Evolutionary conservation across 2,888 invertebrate genomes (phyloP).

Genomic region (Pyralis farinalis): DNA sequence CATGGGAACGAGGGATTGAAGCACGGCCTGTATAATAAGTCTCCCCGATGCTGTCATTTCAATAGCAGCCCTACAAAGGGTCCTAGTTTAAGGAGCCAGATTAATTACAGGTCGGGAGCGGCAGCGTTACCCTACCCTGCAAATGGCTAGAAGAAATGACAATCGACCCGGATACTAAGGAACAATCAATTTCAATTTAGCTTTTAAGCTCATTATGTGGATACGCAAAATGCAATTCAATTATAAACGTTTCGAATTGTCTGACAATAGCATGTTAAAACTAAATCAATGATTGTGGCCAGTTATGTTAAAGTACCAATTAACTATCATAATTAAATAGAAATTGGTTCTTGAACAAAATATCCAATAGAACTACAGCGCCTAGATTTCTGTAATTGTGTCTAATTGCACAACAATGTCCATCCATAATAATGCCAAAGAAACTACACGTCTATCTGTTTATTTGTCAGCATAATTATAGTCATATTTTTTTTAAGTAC

Average conservation of each 20-base stretch:
- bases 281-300: neutral
- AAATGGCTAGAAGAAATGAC: slow-evolving; percentile 26
- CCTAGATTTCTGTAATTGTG: too few species aligned
- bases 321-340: neutral
- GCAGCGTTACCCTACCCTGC: slow-evolving; percentile 20
- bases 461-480: too few species aligned
- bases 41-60: too few species aligned
- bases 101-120: slow-evolving; percentile 46
- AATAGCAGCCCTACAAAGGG: too few species aligned
- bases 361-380: too few species aligned
- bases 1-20: too few species aligned
- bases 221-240: neutral
- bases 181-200: slow-evolving; percentile 1
- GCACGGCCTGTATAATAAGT: too few species aligned
- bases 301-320: neutral
- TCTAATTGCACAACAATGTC: too few species aligned
- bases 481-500: too few species aligned
- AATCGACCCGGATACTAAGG: slow-evolving; percentile 15
- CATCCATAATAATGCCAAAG: too few species aligned
- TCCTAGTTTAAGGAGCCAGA: slow-evolving; percentile 31
- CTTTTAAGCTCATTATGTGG: neutral
- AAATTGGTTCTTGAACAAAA: neutral
- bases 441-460: too few species aligned
- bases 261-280: neutral
- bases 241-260: neutral